Evolutionary conservation across 2,113 vertebrate species (phyloP).

Genomic region (Gallinago media): DNA sequence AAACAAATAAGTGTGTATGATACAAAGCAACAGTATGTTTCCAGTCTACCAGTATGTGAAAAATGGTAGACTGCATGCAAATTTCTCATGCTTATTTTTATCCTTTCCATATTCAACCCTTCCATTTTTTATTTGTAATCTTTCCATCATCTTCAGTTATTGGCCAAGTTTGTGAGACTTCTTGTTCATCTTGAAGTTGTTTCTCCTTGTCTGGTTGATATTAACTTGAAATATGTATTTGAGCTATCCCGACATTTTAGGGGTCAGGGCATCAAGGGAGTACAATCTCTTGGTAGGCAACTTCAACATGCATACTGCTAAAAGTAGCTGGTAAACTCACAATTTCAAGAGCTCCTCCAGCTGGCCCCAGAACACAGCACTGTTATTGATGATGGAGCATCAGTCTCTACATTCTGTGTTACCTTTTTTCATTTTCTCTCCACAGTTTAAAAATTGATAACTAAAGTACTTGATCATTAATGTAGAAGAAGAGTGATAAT

Average conservation of each 20-base stretch:
- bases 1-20: not conserved
- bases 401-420: not conserved
- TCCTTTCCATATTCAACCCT: not conserved
- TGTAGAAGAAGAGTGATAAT: not conserved
- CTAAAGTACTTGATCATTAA: not conserved
- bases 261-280: not conserved
- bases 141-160: not conserved
- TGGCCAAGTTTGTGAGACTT: not conserved
- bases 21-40: not conserved
- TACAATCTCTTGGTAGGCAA: fast-evolving
- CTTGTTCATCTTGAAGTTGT: not conserved
- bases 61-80: not conserved
- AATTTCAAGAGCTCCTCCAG: not conserved
- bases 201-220: not conserved
- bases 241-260: not conserved
- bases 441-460: not conserved
- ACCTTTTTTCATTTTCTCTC: not conserved
- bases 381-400: not conserved
- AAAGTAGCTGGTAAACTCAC: not conserved
- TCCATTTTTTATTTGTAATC: not conserved
- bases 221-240: not conserved
- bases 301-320: not conserved
- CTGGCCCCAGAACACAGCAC: not conserved
- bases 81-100: not conserved
- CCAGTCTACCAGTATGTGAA: not conserved